phyloP scores from a whole-genome alignment of 2,888 invertebrate species.

The Apodemia duryi region DNA sequence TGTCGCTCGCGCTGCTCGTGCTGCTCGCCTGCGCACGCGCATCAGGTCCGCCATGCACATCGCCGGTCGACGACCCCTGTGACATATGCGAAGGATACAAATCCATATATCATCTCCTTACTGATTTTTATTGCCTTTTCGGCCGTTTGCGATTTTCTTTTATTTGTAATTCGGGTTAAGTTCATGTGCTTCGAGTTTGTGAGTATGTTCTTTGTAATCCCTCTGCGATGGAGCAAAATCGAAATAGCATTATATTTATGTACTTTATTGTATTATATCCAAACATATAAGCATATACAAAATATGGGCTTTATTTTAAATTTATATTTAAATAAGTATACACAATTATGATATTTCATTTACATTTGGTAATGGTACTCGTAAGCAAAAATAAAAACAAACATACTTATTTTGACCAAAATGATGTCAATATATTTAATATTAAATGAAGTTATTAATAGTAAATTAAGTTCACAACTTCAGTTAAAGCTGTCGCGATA shows the following conservation, averaged over 20 bases:
- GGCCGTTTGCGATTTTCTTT: slow-evolving; percentile 7
- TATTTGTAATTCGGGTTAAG: slow-evolving; percentile 1
- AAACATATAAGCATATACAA: not conserved
- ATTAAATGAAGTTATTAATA: no score
- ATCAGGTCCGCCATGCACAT: slow-evolving; percentile 51
- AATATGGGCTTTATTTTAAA: not conserved
- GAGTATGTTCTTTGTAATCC: slow-evolving; percentile 1
- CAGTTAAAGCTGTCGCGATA: no score
- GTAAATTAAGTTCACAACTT: no score
- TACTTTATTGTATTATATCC: not conserved
- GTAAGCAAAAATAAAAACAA: not conserved
- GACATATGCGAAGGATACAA: slow-evolving; percentile 44
- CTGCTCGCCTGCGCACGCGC: slow-evolving; percentile 39
- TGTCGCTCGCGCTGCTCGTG: slow-evolving; percentile 38
- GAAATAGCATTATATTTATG: not conserved
- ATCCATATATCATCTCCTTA: slow-evolving; percentile 16
- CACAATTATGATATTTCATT: not conserved
- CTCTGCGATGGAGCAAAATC: not conserved
- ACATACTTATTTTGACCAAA: not conserved
- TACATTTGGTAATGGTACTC: no score
- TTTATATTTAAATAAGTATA: not conserved
- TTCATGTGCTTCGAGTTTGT: not conserved
- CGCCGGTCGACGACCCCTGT: slow-evolving; percentile 64
- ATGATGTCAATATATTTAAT: no score
- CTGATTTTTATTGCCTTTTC: slow-evolving; percentile 14